Evolutionary conservation across 2,888 invertebrate genomes (phyloP).

Genomic region (Hylaea fasciaria): DNA sequence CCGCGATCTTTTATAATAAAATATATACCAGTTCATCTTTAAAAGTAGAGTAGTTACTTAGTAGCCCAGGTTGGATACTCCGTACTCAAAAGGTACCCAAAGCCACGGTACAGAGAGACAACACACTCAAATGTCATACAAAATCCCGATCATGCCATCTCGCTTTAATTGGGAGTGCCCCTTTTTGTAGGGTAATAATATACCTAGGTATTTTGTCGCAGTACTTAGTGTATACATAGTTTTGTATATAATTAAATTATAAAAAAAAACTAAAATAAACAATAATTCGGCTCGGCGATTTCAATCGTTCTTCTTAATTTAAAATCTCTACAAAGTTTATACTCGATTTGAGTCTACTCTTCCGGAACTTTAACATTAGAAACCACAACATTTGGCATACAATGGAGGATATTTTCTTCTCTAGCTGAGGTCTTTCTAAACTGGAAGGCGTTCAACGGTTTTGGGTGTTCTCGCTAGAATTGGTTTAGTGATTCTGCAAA

Average conservation of each 20-base stretch:
- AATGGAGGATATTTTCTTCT: constrained; percentile 16
- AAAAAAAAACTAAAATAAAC: constrained; percentile 4
- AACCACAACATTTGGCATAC: constrained; percentile 4
- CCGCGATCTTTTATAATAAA: too few relatives aligned
- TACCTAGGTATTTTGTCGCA: too few relatives aligned
- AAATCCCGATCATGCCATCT: too few relatives aligned
- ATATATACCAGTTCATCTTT: too few relatives aligned
- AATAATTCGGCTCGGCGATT: constrained; percentile 26
- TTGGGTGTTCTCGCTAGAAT: constrained; percentile 31
- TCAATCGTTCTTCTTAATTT: constrained; percentile 26
- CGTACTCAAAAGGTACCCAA: too few relatives aligned
- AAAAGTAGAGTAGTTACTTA: too few relatives aligned
- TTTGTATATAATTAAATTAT: not conserved
- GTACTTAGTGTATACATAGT: too few relatives aligned
- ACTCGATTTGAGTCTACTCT: constrained; percentile 39
- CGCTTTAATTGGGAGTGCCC: too few relatives aligned
- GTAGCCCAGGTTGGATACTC: too few relatives aligned
- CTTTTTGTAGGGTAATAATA: too few relatives aligned
- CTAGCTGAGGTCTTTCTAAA: constrained; percentile 3
- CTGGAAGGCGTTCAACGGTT: constrained; percentile 45
- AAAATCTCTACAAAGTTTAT: constrained; percentile 28
- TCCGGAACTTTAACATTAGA: constrained; percentile 35
- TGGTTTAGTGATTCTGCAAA: constrained; percentile 53
- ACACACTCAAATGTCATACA: too few relatives aligned
- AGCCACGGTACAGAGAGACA: too few relatives aligned